Base-by-base conservation (phyloP, 2,797 vertebrate species). In the Phrynocephalus forsythii region DNA sequence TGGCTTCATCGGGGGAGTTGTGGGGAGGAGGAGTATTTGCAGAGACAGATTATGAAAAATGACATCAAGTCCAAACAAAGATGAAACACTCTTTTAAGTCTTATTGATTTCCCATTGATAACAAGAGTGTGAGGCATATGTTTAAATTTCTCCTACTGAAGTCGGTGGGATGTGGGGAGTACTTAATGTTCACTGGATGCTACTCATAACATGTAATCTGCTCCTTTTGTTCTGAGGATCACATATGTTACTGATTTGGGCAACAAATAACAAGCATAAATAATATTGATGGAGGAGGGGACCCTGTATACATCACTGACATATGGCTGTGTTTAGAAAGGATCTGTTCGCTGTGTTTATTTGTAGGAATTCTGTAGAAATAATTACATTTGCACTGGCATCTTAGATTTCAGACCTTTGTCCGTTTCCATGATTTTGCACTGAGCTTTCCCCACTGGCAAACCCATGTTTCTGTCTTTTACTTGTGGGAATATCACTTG, bases 261-360 rank as follows among this genome's bases (percentile, higher is more conserved):
- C 66, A 30, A 78, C 84, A 67, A 69, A 85, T 80, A 90, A 83
- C 84, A 90, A n/a, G 79, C 68, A 76, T 82, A 87, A 84, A 75
- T 73, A 69, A 48, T 26, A 28, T 48, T 63, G 38, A 85, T 38
- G 56, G 78, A 66, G n/a, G 38, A n/a, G 50, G 38, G 80, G 68
- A 1, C 22, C 4, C 15, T 15, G 26, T 30, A 68, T 72, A n/a
- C 86, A 86, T 66, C 75, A 85, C 18, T 86, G 87, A 68, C 82
- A 85, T 50, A 18, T 75, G 8, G 82, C 33, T 85, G 11, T 69
- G 30, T 83, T 85, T 86, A 87, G 87, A 89, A 86, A 22, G 2
- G 38, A 28, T 69, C 67, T 75, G 22, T 71, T 90, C 50, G 0
- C 0, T 48, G 38, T 83, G 66, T 86, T 86, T 73, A 66, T 92